phyloP scores from a whole-genome alignment of 2,113 vertebrate species.

The Nanorana parkeri region DNA sequence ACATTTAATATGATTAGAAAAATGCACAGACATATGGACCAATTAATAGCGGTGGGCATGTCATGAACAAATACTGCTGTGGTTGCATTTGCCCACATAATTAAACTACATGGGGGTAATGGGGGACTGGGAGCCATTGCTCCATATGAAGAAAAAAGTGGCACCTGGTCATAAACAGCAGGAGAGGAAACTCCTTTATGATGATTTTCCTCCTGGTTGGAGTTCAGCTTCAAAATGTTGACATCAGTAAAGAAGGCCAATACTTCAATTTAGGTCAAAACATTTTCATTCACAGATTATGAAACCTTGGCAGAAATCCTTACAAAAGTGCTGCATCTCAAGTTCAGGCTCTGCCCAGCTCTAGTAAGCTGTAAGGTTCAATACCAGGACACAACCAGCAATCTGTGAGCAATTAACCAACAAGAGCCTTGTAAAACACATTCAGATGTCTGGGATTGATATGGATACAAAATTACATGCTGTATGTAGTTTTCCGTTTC shows the following conservation, averaged over 20 bases:
- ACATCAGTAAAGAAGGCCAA: slow-evolving; percentile 22
- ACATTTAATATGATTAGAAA: too few species aligned
- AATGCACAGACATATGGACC: too few species aligned
- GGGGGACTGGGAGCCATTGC: too few species aligned
- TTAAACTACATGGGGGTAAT: too few species aligned
- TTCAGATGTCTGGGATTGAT: slow-evolving; percentile 7
- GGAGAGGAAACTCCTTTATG: too few species aligned
- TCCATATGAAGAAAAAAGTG: too few species aligned
- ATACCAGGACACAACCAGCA: background rate
- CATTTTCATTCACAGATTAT: slow-evolving; percentile 12
- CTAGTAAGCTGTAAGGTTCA: background rate
- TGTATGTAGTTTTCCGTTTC: background rate
- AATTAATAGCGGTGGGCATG: too few species aligned
- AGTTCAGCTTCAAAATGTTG: too few species aligned
- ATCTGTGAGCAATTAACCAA: slow-evolving; percentile 13
- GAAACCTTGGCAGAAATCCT: background rate
- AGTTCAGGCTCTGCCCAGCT: background rate
- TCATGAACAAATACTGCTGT: too few species aligned
- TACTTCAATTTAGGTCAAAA: slow-evolving; percentile 2
- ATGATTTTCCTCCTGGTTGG: too few species aligned
- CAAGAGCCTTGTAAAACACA: slow-evolving; percentile 6
- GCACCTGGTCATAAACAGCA: too few species aligned
- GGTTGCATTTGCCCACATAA: too few species aligned
- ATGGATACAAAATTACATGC: background rate
- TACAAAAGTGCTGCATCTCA: background rate